Base-by-base conservation (phyloP, 1,140 invertebrate species). In the Cardiocondyla obscurior region DNA sequence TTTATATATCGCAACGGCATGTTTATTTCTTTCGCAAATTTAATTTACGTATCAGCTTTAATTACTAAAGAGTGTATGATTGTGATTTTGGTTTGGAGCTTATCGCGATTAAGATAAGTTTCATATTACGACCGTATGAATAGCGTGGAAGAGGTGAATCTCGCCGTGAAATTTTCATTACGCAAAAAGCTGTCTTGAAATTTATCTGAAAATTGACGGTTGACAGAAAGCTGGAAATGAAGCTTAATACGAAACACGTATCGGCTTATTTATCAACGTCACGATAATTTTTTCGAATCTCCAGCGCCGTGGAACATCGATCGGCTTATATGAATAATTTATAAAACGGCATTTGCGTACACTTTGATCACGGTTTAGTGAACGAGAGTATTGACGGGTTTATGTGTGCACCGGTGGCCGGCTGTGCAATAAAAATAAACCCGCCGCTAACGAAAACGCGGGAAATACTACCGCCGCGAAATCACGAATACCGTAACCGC, bases 371-470 rank as follows among this genome's bases (percentile, higher is more conserved):
- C 28, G 33, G 33, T 70, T 69, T 55, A 69, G n/a, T 28, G 39
- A 6, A 39, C 14, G 65, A 58, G 25, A 25, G 14, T 81, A 25
- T 72, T 39, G 77, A 36, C 19, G 39, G 39, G 33, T 73, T 81
- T 73, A 70, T 30, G 8, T 30, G 67, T 36, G 51, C 12, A 7
- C 30, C n/a, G n/a, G n/a, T n/a, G 28, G 46, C 19, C 28, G 14
- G 69, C 53, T 77, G 53, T 58, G 77, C 46, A 55, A 81, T 81
- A 81, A 81, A 84, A 84, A 70, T 51, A 82, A 84, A 81, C 55
- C 36, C 12, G 10, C 12, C 8, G 46, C 14, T 51, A 85, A 82
- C 76, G 60, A 57, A 76, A 58, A 55, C 57, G 36, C 25, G 19
- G 19, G 44, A 81, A 85, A 53, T 44, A 10, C 25, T 60, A 42